These are phyloP conservation scores for Selenia dentaria DNA, from an alignment of 2,888 invertebrate species.

Conservation along the genomic window DNA sequence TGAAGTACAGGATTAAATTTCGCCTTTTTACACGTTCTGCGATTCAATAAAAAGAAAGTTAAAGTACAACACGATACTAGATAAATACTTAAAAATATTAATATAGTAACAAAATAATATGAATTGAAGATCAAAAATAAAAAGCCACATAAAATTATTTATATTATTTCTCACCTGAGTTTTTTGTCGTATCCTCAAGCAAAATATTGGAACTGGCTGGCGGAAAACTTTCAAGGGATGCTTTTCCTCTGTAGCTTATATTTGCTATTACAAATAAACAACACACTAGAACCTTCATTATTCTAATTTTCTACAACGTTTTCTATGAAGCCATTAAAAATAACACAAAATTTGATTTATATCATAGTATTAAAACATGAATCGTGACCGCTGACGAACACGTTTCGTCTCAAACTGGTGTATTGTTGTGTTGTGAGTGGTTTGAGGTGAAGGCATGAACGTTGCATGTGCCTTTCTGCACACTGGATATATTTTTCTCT, in stretches of 20 bases:
- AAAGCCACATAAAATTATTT: too few relatives aligned
- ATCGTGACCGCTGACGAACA: conserved; percentile 1
- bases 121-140: too few relatives aligned
- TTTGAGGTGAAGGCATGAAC: conserved; percentile 1
- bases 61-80: too few relatives aligned
- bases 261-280: conserved; percentile 65
- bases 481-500: conserved; percentile 8
- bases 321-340: not conserved
- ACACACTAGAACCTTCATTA: conserved; percentile 67
- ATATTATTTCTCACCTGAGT: conserved; percentile 65
- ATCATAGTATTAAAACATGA: not conserved
- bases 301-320: conserved; percentile 7
- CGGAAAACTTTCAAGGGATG: conserved; percentile 68
- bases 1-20: too few relatives aligned
- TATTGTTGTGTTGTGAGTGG: not conserved
- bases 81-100: too few relatives aligned
- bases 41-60: too few relatives aligned
- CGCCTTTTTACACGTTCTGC: too few relatives aligned
- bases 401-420: conserved; percentile 7
- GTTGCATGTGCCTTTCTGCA: conserved; percentile 4
- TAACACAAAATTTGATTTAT: conserved; percentile 6
- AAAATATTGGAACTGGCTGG: conserved; percentile 57
- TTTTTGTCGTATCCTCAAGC: conserved; percentile 64
- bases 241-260: conserved; percentile 70
- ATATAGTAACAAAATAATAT: too few relatives aligned